Evolutionary conservation across 2,888 invertebrate genomes (phyloP), one percentile per base, ranked within the genome.

Genomic region (Hetaerina titia): DNA sequence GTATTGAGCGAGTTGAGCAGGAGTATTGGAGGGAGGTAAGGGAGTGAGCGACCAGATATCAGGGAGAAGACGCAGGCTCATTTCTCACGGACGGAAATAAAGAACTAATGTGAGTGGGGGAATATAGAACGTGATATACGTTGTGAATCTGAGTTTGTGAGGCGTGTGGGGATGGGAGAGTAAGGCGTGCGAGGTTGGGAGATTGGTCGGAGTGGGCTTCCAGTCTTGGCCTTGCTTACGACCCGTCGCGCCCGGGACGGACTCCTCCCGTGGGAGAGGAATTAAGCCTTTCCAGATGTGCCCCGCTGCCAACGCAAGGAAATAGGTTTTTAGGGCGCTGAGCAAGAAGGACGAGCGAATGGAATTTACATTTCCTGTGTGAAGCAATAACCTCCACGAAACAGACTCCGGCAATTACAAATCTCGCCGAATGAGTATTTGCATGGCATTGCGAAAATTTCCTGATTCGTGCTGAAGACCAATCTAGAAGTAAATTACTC

Each of bases 271-370:
- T 15, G 92, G 69, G 92, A 92, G 69, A 69, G 17, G 74, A 74
- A 92, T 74, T 92, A 92, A 69, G 92, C 92, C 56, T 19, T 5
- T 31, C 64, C 92, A 92, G 69, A 57, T 56, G 74, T 2, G 22
- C n/a, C 69, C 74, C 17, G 45, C 22, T 11, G n/a, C 11, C 89
- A 19, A 58, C 56, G 57, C 57, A n/a, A 56, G 92, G 17, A 92
- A 92, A 74, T 92, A 56, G 92, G 69, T 92, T 92, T 74, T 56
- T 92, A 74, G 92, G 92, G n/a, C 92, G 92, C 13, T 45, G 56
- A n/a, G 57, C 19, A 8, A 11, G 89, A 57, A 58, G 57, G 58
- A 89, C 22, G 17, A 45, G 88, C 45, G 56, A 69, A 69, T 69
- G 11, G 81, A 81, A 81, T 81, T 81, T 81, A 81, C 81, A 81